Percentiles rank a stretch among this genome's conserved stretches.
Conservation (phyloP, 92 coral and sea anemone species). For the Pocillopora grandis region DNA sequence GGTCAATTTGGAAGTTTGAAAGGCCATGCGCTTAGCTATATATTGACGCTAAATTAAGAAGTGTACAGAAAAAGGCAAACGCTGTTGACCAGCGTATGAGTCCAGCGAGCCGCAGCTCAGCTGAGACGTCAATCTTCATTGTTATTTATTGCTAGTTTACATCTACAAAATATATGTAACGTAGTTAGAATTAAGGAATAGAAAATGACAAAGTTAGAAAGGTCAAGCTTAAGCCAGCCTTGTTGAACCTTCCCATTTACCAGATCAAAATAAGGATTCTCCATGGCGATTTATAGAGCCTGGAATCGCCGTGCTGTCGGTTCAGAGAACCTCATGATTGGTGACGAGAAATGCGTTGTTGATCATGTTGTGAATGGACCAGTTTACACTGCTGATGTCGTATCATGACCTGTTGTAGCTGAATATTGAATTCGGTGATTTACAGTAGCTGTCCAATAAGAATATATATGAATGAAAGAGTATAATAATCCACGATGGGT, state of each 20-base stretch:
- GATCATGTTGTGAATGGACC: background rate
- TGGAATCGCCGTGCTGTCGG: too few relatives aligned
- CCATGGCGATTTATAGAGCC: background rate
- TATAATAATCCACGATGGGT: background rate
- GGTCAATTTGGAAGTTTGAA: background rate
- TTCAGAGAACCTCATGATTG: background rate
- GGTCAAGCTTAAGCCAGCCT: background rate
- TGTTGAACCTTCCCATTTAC: slow-evolving; percentile 7
- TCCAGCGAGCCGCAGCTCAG: slow-evolving; percentile 30
- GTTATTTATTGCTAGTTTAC: slow-evolving; percentile 32
- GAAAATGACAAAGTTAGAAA: slow-evolving; percentile 8
- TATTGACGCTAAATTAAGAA: background rate
- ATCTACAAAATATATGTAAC: background rate
- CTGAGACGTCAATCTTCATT: slow-evolving; percentile 11
- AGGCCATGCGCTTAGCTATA: background rate
- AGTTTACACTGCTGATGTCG: slow-evolving; percentile 3
- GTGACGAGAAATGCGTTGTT: background rate
- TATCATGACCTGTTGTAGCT: slow-evolving; percentile 1
- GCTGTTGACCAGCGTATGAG: slow-evolving; percentile 38
- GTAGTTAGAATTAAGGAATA: slow-evolving; percentile 21
- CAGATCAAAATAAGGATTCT: background rate
- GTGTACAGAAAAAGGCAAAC: slow-evolving; percentile 12
- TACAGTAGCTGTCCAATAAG: background rate
- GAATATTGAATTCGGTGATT: slow-evolving; percentile 1
- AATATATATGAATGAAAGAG: slow-evolving; percentile 1